Conservation (phyloP, 1,140 invertebrate genomes). For the Heliconius himera region DNA sequence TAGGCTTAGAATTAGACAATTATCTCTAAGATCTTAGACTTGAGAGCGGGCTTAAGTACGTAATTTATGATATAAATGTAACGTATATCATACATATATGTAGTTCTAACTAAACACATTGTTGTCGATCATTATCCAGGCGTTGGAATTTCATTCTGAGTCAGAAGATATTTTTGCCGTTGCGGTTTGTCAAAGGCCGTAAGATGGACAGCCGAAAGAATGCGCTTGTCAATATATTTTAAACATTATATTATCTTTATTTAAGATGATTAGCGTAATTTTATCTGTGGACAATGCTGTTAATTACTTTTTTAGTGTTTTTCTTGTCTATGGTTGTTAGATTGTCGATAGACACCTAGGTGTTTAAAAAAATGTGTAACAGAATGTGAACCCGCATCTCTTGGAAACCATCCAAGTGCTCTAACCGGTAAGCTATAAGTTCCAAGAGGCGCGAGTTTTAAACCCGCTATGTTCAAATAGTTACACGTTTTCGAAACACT, state of each 20-base stretch:
- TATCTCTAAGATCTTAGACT: no score
- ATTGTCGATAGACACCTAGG: not conserved
- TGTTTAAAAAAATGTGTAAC: no score
- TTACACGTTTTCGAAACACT: no score
- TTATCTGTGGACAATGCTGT: not conserved
- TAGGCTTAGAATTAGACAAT: no score
- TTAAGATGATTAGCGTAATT: not conserved
- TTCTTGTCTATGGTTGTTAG: not conserved
- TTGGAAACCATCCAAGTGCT: no score
- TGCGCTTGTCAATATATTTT: constrained; percentile 5
- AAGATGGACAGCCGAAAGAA: constrained; percentile 8
- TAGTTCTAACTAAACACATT: constrained; percentile 1
- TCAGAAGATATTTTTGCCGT: constrained; percentile 10
- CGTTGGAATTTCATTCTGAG: constrained; percentile 15
- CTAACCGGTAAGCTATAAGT: no score
- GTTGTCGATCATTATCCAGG: constrained; percentile 15
- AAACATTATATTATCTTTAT: constrained; percentile 3
- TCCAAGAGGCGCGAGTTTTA: no score
- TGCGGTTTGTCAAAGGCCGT: constrained; percentile 12
- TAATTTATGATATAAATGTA: not conserved
- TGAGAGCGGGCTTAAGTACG: not conserved
- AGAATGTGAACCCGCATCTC: no score
- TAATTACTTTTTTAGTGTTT: not conserved
- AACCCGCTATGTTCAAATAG: no score
- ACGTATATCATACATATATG: not conserved